Conservation (phyloP, 2,888 invertebrate species). For the Seira musarum region DNA sequence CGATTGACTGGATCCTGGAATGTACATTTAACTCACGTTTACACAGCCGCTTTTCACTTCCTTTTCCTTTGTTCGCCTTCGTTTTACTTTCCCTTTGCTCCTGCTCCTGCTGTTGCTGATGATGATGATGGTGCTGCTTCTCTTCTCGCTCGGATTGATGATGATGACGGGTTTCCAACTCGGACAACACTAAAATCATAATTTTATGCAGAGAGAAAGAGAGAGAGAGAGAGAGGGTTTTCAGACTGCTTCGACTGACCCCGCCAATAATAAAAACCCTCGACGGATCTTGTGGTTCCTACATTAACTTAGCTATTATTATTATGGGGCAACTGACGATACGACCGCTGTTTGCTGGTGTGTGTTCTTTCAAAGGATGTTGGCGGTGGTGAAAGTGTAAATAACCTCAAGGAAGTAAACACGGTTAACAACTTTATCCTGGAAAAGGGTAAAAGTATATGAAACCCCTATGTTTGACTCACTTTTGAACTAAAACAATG, state of each 20-base stretch:
- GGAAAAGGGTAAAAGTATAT: too few species aligned
- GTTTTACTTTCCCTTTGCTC: too few species aligned
- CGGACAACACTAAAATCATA: conserved; percentile 40
- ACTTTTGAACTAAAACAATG: not conserved
- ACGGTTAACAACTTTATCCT: conserved; percentile 8
- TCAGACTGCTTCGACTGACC: conserved; percentile 3
- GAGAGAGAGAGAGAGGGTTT: too few species aligned
- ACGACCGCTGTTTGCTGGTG: not conserved
- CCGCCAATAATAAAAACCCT: conserved; percentile 3
- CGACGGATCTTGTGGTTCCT: too few species aligned
- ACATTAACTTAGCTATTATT: not conserved
- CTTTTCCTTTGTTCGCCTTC: conserved; percentile 22
- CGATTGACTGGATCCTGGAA: conserved; percentile 16
- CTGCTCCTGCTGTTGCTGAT: conserved; percentile 9
- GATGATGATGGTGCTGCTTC: not conserved
- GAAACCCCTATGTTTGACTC: too few species aligned
- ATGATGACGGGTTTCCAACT: conserved; percentile 19
- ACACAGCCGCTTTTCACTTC: conserved; percentile 32
- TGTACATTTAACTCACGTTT: conserved; percentile 22
- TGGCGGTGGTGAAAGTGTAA: conserved; percentile 28
- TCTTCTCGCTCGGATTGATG: not conserved
- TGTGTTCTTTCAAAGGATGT: not conserved
- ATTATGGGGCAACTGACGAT: not conserved
- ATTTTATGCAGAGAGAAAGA: conserved; percentile 35
- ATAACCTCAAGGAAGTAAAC: conserved; percentile 35